Conservation (phyloP, 1,140 invertebrate species). For the Cyphomyrmex costatus region DNA sequence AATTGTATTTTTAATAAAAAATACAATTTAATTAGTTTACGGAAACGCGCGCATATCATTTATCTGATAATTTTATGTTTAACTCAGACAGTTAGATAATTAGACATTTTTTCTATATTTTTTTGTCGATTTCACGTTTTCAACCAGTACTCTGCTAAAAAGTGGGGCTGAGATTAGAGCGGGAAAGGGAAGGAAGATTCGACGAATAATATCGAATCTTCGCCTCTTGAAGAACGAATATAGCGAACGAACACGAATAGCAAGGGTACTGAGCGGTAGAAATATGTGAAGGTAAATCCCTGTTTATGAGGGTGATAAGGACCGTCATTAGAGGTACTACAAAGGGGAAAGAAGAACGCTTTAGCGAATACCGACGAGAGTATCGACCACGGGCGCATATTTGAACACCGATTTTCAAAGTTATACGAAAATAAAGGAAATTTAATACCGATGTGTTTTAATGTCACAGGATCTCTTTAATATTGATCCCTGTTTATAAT, state of each 20-base stretch:
- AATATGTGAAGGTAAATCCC: conserved; percentile 72
- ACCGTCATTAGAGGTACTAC: conserved; percentile 72
- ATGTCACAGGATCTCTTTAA: background rate
- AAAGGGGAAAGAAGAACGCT: conserved; percentile 63
- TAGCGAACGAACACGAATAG: conserved; percentile 63
- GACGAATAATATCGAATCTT: conserved; percentile 66
- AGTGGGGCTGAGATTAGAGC: background rate
- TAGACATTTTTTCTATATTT: background rate
- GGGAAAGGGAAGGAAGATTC: conserved; percentile 18
- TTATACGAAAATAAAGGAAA: conserved; percentile 14
- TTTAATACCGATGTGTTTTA: background rate
- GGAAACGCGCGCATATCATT: background rate
- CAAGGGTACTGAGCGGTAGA: conserved; percentile 57
- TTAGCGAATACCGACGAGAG: conserved; percentile 44
- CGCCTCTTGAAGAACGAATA: conserved; percentile 60
- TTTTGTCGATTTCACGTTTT: conserved; percentile 24
- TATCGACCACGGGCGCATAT: conserved; percentile 33
- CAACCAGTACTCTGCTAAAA: conserved; percentile 12
- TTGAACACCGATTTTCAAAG: conserved; percentile 24
- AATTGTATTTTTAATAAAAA: background rate
- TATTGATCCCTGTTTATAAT: background rate
- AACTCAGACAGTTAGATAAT: background rate
- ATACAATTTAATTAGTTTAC: background rate
- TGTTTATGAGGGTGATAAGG: conserved; percentile 76
- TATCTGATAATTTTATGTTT: background rate